Base-by-base conservation (phyloP, 1,140 invertebrate genomes). In the Nasonia vitripennis region DNA sequence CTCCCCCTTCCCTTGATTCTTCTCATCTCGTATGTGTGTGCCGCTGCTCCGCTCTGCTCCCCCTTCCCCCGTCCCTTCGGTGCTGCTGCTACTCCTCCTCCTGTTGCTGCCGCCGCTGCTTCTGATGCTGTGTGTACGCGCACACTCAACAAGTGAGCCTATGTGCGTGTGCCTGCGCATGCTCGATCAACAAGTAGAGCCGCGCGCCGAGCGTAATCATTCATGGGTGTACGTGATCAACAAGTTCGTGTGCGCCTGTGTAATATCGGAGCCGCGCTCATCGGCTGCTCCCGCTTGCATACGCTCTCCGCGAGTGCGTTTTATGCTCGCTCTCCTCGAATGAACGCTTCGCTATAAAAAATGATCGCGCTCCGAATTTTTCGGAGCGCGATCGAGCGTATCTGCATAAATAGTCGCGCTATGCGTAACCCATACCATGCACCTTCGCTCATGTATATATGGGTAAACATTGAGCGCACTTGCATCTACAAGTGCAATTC, bases 1-100 rank as follows among this genome's bases (percentile, higher is more conserved):
- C 82, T 89, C 89, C 89, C 85, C 87, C 84, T 85, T 83, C 86
- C 80, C 81, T 73, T 1, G 14, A 27, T 27, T 27, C 68, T 41
- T 82, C 34, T 73, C 70, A 73, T 37, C 34, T 12, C 70, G 70
- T 27, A 73, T 73, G 14, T 73, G 70, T 73, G 70, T 45, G 7
- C n/a, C 2, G 77, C 73, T 41, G 17, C 73, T 41, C 55, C n/a
- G 55, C 34, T 45, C 27, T 27, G 27, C 27, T 27, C 1, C 6
- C 12, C 7, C 7, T 55, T 55, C 73, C 41, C 81, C 51, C 31
- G 31, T 20, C 48, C 48, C 34, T 11, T 45, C 31, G 9, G 41
- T 17, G 10, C 9, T 17, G 1, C 68, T 17, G 20, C 45, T 83
- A 4, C 48, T 73, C n/a, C 14, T 81, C 1, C 20, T 31, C 10